Evolutionary conservation across 2,888 invertebrate species (phyloP).

Genomic region (Cyaniris semiargus): DNA sequence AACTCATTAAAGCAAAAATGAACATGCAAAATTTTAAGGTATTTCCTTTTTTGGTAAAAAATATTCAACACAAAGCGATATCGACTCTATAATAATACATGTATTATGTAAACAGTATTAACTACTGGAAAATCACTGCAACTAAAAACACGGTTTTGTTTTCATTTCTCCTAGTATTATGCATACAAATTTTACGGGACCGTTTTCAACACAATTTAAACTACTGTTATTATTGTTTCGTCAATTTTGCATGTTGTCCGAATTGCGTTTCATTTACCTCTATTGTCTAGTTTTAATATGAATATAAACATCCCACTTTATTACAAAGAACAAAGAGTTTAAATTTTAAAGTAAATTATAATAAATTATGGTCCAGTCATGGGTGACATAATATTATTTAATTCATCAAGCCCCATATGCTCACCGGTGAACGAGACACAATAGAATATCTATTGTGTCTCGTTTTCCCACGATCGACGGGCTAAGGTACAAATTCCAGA

Average conservation of each 20-base stretch:
- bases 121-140: neutral
- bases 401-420: no score
- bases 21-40: no score
- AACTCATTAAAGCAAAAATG: no score
- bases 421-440: no score
- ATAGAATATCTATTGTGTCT: no score
- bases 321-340: neutral
- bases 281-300: conserved; percentile 23
- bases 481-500: neutral
- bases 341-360: neutral
- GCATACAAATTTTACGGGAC: conserved; percentile 1
- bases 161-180: neutral
- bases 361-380: neutral
- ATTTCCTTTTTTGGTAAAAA: no score
- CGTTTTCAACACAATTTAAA: conserved; percentile 26
- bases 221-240: conserved; percentile 25
- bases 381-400: no score
- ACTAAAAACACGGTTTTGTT: conserved; percentile 9
- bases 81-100: neutral
- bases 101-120: neutral
- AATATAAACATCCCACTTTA: neutral
- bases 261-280: conserved; percentile 19
- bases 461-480: no score
- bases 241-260: conserved; percentile 9
- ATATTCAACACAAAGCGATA: neutral